phyloP scores from a whole-genome alignment of 2,797 vertebrate genomes.

The Syngnathus rostellatus region DNA sequence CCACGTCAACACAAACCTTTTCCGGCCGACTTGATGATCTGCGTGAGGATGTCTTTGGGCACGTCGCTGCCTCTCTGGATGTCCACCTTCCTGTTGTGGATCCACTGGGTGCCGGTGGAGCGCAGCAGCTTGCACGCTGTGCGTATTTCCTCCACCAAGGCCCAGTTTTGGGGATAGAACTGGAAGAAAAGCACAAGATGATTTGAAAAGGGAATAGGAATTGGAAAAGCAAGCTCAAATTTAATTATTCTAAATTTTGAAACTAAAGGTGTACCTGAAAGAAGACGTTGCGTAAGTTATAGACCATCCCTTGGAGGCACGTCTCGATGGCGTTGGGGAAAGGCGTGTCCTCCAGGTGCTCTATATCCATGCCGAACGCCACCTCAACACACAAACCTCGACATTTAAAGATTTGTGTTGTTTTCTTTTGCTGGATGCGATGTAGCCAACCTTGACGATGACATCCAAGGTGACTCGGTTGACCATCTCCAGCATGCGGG shows the following conservation, averaged over 20 bases:
- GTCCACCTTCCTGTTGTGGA: conserved; percentile 69
- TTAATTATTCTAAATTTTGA: too few species aligned
- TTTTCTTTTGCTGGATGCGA: background rate
- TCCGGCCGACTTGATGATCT: conserved; percentile 77
- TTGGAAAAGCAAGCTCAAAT: too few species aligned
- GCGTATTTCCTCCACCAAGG: conserved; percentile 64
- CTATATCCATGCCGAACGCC: conserved; percentile 82
- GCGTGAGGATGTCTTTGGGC: conserved; percentile 80
- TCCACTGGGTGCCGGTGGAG: conserved; percentile 73
- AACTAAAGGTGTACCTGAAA: conserved; percentile 33
- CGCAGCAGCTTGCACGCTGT: conserved; percentile 74
- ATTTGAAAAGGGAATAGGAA: background rate
- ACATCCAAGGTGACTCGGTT: conserved; percentile 78
- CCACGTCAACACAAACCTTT: conserved; percentile 22
- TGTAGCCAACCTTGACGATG: conserved; percentile 73
- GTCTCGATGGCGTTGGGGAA: conserved; percentile 72
- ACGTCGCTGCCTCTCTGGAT: conserved; percentile 69
- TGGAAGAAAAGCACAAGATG: conserved; percentile 29
- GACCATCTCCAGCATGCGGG: conserved; percentile 73
- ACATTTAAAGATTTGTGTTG: background rate
- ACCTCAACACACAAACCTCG: conserved; percentile 52
- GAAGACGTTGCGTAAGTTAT: conserved; percentile 10
- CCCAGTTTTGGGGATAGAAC: conserved; percentile 71
- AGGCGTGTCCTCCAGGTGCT: conserved; percentile 56
- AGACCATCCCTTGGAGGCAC: conserved; percentile 50